These are phyloP conservation scores for Drosophila lini DNA, from an alignment of 1,140 invertebrate species.

Conservation along the genomic window DNA sequence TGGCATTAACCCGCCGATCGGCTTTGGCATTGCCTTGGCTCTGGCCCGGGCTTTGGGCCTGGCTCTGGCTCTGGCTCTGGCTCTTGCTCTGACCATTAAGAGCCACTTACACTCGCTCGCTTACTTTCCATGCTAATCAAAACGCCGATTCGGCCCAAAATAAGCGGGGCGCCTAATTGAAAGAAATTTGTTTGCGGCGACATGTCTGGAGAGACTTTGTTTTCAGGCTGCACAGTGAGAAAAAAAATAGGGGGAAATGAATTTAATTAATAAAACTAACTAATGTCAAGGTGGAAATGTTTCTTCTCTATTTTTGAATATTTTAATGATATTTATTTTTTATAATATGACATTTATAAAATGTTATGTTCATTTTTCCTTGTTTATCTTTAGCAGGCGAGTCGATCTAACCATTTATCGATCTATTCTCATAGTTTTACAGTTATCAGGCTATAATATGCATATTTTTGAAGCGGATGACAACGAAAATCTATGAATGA, in stretches of 20 bases:
- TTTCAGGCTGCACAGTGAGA: conserved; percentile 2
- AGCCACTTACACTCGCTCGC: conserved; percentile 59
- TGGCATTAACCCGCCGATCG: conserved; percentile 46
- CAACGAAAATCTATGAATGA: background rate
- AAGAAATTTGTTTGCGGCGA: conserved; percentile 56
- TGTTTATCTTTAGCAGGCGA: background rate
- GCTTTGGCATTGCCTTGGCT: conserved; percentile 62
- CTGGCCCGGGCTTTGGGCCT: conserved; percentile 8
- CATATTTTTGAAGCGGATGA: background rate
- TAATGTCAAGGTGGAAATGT: too few relatives aligned
- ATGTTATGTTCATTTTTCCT: background rate
- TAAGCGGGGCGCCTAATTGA: conserved; percentile 42
- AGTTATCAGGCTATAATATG: background rate
- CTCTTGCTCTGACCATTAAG: conserved; percentile 59
- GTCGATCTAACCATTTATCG: background rate
- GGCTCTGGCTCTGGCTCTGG: conserved; percentile 31
- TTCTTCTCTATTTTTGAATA: too few relatives aligned
- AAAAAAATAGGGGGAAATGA: background rate
- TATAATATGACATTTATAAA: background rate
- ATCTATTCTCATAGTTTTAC: too few relatives aligned
- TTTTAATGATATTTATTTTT: background rate
- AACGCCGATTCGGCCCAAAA: conserved; percentile 22
- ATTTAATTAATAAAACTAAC: too few relatives aligned
- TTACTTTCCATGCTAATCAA: conserved; percentile 66
- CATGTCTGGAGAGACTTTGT: conserved; percentile 25